Evolutionary conservation across 1,140 invertebrate genomes (phyloP), one percentile per base, ranked within the genome.

Genomic region (Mactra quadrangularis): DNA sequence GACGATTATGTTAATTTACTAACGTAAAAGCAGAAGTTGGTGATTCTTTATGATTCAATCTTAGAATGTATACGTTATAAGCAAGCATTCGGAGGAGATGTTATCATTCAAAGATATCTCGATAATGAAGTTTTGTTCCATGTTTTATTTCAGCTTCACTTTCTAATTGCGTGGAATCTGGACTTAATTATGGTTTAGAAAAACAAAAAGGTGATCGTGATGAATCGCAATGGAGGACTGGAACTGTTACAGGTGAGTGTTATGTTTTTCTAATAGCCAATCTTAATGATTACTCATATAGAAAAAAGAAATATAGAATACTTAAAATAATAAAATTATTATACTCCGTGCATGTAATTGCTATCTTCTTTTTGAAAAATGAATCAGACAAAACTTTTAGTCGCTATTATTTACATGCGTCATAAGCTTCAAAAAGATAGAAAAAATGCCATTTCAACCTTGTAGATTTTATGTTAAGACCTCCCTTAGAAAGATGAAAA

Each of bases 191-290:
- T 29, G 64, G 64, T 2, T 68, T 68, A 50, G 64, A 50, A 0
- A 68, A 68, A 68, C 41, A 25, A 27, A 45, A 68, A 68, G 38
- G 38, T 41, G 64, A 45, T 47, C 64, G 64, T 33, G 38, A 25
- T 19, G 64, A 68, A 15, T 7, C 41, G 22, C 64, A 68, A 25
- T 68, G 64, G 64, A 29, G 45, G 45, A 68, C 64, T 13, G 64
- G 64, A n/a, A 45, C 41, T 47, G 64, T 68, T 4, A 50, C 47
- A 68, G 64, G 64, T 68, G 31, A 9, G 45, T 47, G 19, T 19
- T 19, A 11, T 11, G 9, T 19, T 11, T 9, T 9, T 11, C 19
- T 11, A 11, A 47, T 47, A 47, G 17, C 17, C 52, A 27, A 22
- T 27, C 6, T 55, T 19, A 55, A 27, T 55, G 19, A 19, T 22